Percentiles rank a stretch among this genome's conserved stretches.
These are phyloP conservation scores for Tenualosa thibaudeaui DNA, from an alignment of 2,797 vertebrate genomes.

Conservation along the genomic window DNA sequence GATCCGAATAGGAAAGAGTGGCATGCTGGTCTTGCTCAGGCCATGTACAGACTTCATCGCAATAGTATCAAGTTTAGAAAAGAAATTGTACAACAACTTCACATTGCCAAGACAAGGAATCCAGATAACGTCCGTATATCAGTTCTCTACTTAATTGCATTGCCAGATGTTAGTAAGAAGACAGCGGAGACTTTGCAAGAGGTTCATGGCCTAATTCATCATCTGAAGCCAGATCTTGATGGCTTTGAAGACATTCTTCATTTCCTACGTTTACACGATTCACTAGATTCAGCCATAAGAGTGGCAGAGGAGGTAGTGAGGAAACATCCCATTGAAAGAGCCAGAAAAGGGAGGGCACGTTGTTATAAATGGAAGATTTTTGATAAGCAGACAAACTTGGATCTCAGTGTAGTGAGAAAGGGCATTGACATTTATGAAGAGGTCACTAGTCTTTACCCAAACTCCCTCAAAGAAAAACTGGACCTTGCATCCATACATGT, in stretches of 20 bases:
- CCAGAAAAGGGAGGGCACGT: not conserved
- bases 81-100: not conserved
- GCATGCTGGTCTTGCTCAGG: not conserved
- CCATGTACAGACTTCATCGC: not conserved
- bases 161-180: not conserved
- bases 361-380: constrained; percentile 27
- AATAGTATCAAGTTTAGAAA: not conserved
- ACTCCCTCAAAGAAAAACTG: not conserved
- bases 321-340: constrained; percentile 6
- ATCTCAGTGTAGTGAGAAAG: not conserved
- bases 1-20: not conserved
- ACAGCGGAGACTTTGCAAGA: not conserved
- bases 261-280: not conserved
- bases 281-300: not conserved
- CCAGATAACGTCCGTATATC: not conserved
- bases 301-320: not conserved
- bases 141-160: not conserved
- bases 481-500: not conserved
- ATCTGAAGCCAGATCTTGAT: not conserved
- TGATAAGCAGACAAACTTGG: accelerated
- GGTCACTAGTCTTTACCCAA: not conserved
- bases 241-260: not conserved
- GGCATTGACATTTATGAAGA: not conserved
- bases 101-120: not conserved
- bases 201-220: not conserved